phyloP scores from a whole-genome alignment of 2,113 vertebrate species.

The Vanacampus margaritifer region DNA sequence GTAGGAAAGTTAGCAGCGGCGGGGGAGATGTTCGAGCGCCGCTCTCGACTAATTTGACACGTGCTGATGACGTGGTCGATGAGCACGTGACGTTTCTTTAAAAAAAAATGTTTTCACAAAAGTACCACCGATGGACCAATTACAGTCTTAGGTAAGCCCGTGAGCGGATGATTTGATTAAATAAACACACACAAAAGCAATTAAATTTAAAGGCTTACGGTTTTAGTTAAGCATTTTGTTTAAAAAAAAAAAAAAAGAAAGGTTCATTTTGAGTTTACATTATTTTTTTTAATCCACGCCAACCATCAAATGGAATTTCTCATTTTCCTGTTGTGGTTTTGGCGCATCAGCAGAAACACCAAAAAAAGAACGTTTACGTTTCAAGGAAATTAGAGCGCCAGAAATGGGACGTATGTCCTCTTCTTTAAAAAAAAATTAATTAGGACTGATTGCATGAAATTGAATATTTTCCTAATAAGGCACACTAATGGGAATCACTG shows the following conservation, averaged over 20 bases:
- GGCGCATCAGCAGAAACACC: not conserved
- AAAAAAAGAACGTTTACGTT: too few species aligned
- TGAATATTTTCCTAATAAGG: too few species aligned
- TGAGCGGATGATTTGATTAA: constrained; percentile 39
- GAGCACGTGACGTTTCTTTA: constrained; percentile 26
- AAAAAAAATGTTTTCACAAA: too few species aligned
- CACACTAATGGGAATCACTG: too few species aligned
- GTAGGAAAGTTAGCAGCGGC: constrained; percentile 52
- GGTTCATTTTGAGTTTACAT: constrained; percentile 8
- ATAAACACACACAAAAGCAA: constrained; percentile 22
- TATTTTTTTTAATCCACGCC: too few species aligned
- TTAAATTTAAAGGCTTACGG: constrained; percentile 11
- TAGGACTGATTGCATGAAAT: too few species aligned
- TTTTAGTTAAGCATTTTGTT: constrained; percentile 11
- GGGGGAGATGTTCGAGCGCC: constrained; percentile 49
- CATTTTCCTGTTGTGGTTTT: not conserved
- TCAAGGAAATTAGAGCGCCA: too few species aligned
- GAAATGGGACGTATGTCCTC: too few species aligned
- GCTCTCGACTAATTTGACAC: constrained; percentile 56
- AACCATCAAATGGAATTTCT: not conserved
- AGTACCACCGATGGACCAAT: constrained; percentile 32
- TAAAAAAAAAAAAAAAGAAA: too few species aligned
- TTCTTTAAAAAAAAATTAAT: too few species aligned
- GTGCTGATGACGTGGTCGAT: constrained; percentile 62
- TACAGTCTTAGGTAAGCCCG: constrained; percentile 22